Evolutionary conservation across 2,113 vertebrate species (phyloP).

Genomic region (Strix uralensis): DNA sequence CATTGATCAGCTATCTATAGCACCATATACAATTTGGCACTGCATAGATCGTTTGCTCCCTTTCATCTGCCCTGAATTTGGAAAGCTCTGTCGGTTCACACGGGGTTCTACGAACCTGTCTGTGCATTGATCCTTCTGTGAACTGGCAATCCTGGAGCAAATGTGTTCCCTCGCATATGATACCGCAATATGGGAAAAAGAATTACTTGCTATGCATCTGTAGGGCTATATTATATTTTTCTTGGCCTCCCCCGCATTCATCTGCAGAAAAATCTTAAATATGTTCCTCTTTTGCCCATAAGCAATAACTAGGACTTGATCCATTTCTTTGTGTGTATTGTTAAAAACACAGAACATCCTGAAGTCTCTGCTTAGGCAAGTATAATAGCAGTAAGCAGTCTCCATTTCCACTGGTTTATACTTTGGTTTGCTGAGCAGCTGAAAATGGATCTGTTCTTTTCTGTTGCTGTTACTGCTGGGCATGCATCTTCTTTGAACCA

Average conservation of each 20-base stretch:
- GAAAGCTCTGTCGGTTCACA: slow-evolving; percentile 52
- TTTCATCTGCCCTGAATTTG: slow-evolving; percentile 59
- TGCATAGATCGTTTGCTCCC: slow-evolving; percentile 1
- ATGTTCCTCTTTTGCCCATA: slow-evolving; percentile 45
- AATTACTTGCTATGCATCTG: slow-evolving; percentile 65
- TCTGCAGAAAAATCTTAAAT: slow-evolving; percentile 64
- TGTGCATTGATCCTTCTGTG: slow-evolving; percentile 66
- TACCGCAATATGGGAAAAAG: slow-evolving; percentile 58
- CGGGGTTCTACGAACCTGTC: slow-evolving; percentile 60
- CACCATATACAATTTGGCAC: slow-evolving; percentile 42
- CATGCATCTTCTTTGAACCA: neutral
- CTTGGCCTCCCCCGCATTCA: slow-evolving; percentile 39
- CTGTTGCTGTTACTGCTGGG: neutral
- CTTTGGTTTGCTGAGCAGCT: neutral
- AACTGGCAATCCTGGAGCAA: slow-evolving; percentile 65
- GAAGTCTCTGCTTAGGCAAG: neutral
- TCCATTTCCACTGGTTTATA: neutral
- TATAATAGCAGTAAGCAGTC: neutral
- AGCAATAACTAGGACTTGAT: slow-evolving; percentile 26
- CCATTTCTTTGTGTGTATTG: slow-evolving; percentile 39
- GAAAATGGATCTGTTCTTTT: neutral
- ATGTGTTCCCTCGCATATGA: slow-evolving; percentile 66
- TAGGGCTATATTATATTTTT: slow-evolving; percentile 62
- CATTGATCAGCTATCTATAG: slow-evolving; percentile 54
- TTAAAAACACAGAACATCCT: slow-evolving; percentile 29